Conservation (phyloP, 2,113 vertebrate species). For the Nipponia nippon region DNA sequence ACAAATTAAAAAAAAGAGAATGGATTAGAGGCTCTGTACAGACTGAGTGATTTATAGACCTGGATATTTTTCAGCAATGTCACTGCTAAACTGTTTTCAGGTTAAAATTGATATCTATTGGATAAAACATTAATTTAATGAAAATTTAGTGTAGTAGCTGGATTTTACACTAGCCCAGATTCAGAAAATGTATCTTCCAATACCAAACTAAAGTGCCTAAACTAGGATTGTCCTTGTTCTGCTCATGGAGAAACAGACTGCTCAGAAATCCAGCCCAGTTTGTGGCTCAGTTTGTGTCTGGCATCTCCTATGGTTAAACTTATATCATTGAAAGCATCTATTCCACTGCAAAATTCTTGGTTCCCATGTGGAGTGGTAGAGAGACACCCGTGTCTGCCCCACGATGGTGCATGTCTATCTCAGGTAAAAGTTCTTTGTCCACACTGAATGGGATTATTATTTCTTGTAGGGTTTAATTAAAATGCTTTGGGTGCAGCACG, state of each 20-base stretch:
- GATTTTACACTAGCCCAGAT: neutral
- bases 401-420: neutral
- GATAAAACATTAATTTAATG: neutral
- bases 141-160: neutral
- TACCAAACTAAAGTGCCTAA: neutral
- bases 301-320: neutral
- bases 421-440: neutral
- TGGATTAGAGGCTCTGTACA: neutral
- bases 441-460: neutral
- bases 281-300: neutral
- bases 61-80: neutral
- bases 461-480: neutral
- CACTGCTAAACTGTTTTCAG: neutral
- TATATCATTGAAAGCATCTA: neutral
- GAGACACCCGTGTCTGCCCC: neutral
- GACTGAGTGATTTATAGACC: neutral
- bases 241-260: neutral
- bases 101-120: neutral
- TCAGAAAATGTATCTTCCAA: neutral
- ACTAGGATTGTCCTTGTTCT: neutral
- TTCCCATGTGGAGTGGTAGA: neutral
- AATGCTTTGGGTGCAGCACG: neutral
- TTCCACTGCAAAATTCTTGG: neutral
- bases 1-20: neutral
- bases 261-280: neutral